phyloP scores from a whole-genome alignment of 1,140 invertebrate species.

The Lycorma delicatula region DNA sequence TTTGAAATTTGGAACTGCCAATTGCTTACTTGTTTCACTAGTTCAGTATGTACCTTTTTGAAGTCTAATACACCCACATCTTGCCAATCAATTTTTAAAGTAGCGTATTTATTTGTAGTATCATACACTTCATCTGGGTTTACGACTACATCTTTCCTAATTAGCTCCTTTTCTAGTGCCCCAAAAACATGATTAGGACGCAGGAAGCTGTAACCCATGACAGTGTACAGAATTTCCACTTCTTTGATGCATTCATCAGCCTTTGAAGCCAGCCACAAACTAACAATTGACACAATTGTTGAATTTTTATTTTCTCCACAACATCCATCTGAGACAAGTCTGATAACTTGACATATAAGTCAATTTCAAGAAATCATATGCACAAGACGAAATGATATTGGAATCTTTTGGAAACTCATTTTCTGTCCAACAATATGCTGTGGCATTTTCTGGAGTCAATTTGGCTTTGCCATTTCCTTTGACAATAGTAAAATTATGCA shows the following conservation, averaged over 20 bases:
- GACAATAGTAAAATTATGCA: background rate
- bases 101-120: background rate
- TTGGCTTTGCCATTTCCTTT: background rate
- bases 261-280: background rate
- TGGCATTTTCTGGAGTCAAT: background rate
- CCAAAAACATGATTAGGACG: background rate
- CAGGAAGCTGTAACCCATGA: background rate
- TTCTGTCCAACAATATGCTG: background rate
- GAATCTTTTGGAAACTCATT: background rate
- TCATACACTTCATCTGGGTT: background rate
- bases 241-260: background rate
- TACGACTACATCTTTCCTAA: background rate
- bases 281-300: background rate
- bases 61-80: background rate
- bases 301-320: background rate
- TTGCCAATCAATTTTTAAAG: background rate
- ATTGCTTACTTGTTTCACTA: background rate
- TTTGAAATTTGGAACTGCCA: no score
- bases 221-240: background rate
- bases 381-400: background rate
- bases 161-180: background rate
- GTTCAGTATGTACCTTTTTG: background rate
- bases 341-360: background rate
- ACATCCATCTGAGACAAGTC: background rate
- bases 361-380: background rate